phyloP scores from a whole-genome alignment of 2,888 invertebrate genomes.

The Sinhomidia bicolor region DNA sequence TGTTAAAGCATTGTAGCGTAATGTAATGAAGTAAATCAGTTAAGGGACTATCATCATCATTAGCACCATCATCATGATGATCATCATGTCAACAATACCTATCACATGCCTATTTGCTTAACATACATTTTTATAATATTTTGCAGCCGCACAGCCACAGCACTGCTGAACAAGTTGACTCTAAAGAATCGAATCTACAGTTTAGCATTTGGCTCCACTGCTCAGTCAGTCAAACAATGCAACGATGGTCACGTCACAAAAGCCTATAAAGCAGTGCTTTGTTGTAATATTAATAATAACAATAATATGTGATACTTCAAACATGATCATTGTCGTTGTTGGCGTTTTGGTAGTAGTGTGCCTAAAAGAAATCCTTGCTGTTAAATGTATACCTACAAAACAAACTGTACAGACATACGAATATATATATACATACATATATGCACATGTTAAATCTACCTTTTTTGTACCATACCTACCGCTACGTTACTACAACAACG shows the following conservation, averaged over 20 bases:
- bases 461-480: neutral
- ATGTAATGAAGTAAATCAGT: neutral
- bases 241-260: neutral
- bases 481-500: neutral
- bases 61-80: neutral
- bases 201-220: neutral
- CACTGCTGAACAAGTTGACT: too few species aligned
- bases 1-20: neutral
- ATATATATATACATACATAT: too few species aligned
- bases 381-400: too few species aligned
- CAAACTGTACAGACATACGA: too few species aligned
- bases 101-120: too few species aligned
- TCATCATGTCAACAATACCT: neutral
- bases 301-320: neutral
- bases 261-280: neutral
- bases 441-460: neutral
- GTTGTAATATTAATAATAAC: too few species aligned
- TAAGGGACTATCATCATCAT: neutral
- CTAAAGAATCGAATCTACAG: too few species aligned
- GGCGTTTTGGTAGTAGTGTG: neutral
- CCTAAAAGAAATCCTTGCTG: slow-evolving; percentile 27
- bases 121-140: too few species aligned
- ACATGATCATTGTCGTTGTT: slow-evolving; percentile 1
- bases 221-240: neutral
- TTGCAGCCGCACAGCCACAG: too few species aligned